Evolutionary conservation across 2,888 invertebrate species (phyloP), one percentile per base, ranked within the genome.

Genomic region (Eumacrocentrus americanus): DNA sequence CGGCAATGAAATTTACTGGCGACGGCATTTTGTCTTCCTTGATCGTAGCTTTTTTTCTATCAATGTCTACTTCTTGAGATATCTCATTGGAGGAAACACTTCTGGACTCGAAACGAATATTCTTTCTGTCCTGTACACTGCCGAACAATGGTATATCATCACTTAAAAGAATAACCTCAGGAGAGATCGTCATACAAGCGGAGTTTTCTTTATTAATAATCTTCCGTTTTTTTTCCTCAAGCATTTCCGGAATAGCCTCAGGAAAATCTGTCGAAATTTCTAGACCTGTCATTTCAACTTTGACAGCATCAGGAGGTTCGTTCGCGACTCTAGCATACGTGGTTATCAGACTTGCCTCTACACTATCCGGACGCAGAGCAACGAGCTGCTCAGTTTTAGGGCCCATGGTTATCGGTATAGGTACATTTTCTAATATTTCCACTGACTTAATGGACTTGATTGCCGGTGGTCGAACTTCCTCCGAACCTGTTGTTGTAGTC

Each of bases 121-220:
- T 72, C 59, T 64, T 76, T 61, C 77, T 76, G 69, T 76, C 72
- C 65, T 73, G 75, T 58, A 78, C 73, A 67, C 79, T 80, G 64
- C 78, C 78, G 53, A 80, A 79, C 20, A 79, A 54, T 12, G 74
- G 67, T 38, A 68, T 63, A 20, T 75, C 69, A 46, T 69, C 67
- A 47, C 48, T 53, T 16, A 66, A 63, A 9, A 62, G 58, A 44
- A 52, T 50, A 29, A 48, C 66, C 12, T 47, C 61, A 18, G 53
- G 50, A 6, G 16, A 20, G 9, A 9, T 34, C 12, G 2, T n/a
- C 29, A 12, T n/a, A n/a, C 14, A 12, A n/a, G 4, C 11, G 11
- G 22, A 22, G 12, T 44, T 34, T 11, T 2, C 14, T 9, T 42
- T 22, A 48, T 3, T 16, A 5, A 2, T 9, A 38, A 18, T 6